phyloP scores from a whole-genome alignment of 1,140 invertebrate species.

The Eciton burchellii region DNA sequence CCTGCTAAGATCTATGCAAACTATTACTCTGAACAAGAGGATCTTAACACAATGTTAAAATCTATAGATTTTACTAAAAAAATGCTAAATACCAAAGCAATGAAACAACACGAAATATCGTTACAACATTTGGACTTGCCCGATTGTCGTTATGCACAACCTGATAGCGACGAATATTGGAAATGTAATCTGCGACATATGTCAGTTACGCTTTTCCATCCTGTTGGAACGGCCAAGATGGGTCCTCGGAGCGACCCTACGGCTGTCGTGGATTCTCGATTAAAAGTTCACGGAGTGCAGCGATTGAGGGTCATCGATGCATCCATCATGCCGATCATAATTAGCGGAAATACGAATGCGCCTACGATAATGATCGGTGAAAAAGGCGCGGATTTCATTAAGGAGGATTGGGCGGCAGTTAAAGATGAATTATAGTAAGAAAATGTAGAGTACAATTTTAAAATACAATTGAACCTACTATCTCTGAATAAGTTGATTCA shows the following conservation, averaged over 20 bases:
- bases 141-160: slow-evolving; percentile 70
- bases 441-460: neutral
- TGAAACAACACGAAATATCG: slow-evolving; percentile 73
- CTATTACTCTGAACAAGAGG: slow-evolving; percentile 86
- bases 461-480: neutral
- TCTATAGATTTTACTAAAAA: slow-evolving; percentile 64
- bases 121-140: slow-evolving; percentile 54
- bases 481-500: too few species aligned
- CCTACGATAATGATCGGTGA: slow-evolving; percentile 92
- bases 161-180: slow-evolving; percentile 84
- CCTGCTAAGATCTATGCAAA: slow-evolving; percentile 90
- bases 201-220: slow-evolving; percentile 83
- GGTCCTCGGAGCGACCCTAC: slow-evolving; percentile 81
- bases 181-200: slow-evolving; percentile 84
- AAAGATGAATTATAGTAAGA: neutral
- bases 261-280: slow-evolving; percentile 91
- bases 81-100: slow-evolving; percentile 71
- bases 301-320: slow-evolving; percentile 91
- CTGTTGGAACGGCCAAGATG: slow-evolving; percentile 86
- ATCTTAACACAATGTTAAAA: slow-evolving; percentile 82
- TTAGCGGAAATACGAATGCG: slow-evolving; percentile 93
- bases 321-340: slow-evolving; percentile 91
- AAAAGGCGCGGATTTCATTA: slow-evolving; percentile 89
- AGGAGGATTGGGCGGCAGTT: slow-evolving; percentile 63
- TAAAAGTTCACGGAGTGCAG: slow-evolving; percentile 90